Evolutionary conservation across 2,888 invertebrate species (phyloP).

Genomic region (Vannuccia rotundouncinata): DNA sequence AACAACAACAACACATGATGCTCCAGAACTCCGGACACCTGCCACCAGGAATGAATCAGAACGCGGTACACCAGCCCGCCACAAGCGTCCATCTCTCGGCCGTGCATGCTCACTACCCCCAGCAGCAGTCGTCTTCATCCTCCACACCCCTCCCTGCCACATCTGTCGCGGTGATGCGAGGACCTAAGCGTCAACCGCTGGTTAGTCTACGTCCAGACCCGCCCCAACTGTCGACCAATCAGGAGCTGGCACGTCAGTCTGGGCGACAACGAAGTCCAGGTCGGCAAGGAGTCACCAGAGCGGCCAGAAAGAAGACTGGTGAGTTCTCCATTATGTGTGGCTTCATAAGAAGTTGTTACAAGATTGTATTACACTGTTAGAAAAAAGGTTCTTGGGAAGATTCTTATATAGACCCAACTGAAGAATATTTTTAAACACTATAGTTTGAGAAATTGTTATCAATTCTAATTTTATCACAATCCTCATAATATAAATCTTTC

Average conservation of each 20-base stretch:
- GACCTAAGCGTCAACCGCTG: background rate
- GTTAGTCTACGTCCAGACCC: background rate
- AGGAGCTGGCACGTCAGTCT: background rate
- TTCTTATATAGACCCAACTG: too few relatives aligned
- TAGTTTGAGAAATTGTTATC: too few relatives aligned
- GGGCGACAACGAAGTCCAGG: background rate
- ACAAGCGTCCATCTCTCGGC: background rate
- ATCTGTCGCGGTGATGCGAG: background rate
- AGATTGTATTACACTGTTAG: too few relatives aligned
- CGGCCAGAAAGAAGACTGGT: background rate
- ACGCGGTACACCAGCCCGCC: background rate
- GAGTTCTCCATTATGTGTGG: too few relatives aligned
- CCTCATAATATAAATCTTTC: too few relatives aligned
- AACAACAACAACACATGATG: background rate
- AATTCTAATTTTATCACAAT: too few relatives aligned
- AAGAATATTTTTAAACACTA: too few relatives aligned
- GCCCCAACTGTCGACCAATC: background rate
- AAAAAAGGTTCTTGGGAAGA: too few relatives aligned
- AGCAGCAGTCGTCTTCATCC: too few relatives aligned
- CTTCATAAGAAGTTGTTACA: too few relatives aligned
- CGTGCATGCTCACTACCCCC: background rate
- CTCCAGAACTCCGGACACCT: background rate
- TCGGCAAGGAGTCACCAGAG: background rate
- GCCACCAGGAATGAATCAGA: background rate
- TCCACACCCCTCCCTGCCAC: background rate